Evolutionary conservation across 2,113 vertebrate genomes (phyloP).

Genomic region (Loxodonta africana): DNA sequence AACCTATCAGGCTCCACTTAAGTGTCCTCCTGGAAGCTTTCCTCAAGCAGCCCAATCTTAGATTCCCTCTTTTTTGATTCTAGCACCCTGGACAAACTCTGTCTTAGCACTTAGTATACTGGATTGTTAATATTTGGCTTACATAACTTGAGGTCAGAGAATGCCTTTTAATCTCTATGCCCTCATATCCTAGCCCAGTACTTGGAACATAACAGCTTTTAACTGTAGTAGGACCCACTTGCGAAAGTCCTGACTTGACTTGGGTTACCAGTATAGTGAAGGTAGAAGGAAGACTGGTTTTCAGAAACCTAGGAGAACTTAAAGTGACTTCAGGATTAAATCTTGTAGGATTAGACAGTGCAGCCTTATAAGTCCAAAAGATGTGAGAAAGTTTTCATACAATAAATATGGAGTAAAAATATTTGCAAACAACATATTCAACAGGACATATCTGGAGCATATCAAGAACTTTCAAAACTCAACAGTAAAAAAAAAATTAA

Average conservation of each 20-base stretch:
- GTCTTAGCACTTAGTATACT: neutral
- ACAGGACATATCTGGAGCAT: neutral
- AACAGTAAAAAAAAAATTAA: neutral
- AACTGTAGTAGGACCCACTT: neutral
- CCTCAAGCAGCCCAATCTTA: neutral
- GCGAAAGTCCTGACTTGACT: neutral
- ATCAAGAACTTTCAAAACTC: constrained; percentile 17
- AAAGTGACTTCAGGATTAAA: neutral
- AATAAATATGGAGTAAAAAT: constrained; percentile 13
- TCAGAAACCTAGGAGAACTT: neutral
- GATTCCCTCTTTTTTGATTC: neutral
- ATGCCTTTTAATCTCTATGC: neutral
- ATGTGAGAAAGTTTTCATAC: neutral
- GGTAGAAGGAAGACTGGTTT: neutral
- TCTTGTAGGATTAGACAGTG: neutral
- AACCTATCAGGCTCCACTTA: too few species aligned
- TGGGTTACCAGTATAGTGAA: neutral
- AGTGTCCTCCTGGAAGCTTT: neutral
- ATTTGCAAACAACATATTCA: neutral
- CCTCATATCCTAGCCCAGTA: neutral
- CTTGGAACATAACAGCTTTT: neutral
- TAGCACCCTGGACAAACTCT: neutral
- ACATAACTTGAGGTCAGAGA: neutral
- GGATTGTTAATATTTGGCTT: constrained; percentile 18
- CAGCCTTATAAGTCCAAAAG: neutral